A percentile compares a stretch with the other conserved stretches of the same genome.
phyloP scores from a whole-genome alignment of 2,113 vertebrate genomes.

The Clarias gariepinus region DNA sequence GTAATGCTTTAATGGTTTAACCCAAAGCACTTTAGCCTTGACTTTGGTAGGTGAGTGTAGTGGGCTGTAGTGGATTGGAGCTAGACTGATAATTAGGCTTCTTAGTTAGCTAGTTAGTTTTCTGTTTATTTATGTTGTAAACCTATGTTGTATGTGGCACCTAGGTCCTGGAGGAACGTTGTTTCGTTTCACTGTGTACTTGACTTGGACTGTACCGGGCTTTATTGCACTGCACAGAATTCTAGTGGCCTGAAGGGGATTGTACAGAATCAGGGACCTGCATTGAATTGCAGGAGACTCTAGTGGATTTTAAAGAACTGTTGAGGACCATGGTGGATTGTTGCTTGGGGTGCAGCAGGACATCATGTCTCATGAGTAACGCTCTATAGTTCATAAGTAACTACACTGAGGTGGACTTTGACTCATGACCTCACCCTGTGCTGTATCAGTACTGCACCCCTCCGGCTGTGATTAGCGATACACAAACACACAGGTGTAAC shows the following conservation, averaged over 20 bases:
- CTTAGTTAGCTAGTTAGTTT: no score
- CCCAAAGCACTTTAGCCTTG: not conserved
- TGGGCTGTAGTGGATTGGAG: no score
- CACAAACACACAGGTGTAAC: not conserved
- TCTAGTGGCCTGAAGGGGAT: not conserved
- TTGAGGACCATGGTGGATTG: not conserved
- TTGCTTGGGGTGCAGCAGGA: not conserved
- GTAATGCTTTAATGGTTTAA: not conserved
- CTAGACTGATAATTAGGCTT: no score
- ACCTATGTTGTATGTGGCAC: no score
- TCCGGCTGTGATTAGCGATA: not conserved
- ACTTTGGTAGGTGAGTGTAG: no score
- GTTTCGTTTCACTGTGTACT: no score
- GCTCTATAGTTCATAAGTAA: constrained; percentile 30
- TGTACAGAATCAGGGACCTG: not conserved
- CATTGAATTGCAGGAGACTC: not conserved
- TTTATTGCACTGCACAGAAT: not conserved
- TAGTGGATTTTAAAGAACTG: not conserved
- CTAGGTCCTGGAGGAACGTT: no score
- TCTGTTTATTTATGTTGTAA: no score
- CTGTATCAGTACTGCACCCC: not conserved
- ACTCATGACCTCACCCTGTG: constrained; percentile 12
- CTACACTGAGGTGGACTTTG: constrained; percentile 28
- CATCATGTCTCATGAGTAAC: not conserved
- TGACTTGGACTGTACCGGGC: not conserved